These are phyloP conservation scores for Mastomys coucha DNA, from an alignment of 2,113 vertebrate species.

Conservation along the genomic window DNA sequence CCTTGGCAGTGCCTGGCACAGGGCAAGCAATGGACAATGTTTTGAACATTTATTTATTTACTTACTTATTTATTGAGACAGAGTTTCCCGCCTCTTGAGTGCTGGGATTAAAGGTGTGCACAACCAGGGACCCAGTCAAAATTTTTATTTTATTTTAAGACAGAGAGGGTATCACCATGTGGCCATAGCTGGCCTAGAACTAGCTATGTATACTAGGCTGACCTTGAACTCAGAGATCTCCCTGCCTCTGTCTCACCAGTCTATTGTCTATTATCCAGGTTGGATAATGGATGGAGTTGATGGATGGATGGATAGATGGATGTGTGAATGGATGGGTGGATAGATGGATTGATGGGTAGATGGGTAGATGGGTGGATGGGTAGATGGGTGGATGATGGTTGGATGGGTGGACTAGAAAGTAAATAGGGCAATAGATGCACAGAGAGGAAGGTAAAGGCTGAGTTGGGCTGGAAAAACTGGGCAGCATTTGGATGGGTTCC, in stretches of 20 bases:
- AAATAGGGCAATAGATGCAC: background rate
- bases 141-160: background rate
- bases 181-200: background rate
- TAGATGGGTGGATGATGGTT: too few relatives aligned
- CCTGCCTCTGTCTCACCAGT: background rate
- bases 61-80: background rate
- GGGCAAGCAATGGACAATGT: background rate
- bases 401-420: background rate
- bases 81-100: background rate
- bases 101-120: background rate
- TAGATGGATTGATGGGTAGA: too few relatives aligned
- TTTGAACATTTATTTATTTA: background rate
- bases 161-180: background rate
- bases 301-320: too few relatives aligned
- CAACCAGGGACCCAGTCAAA: background rate
- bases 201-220: background rate
- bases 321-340: too few relatives aligned
- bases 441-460: background rate
- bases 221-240: background rate
- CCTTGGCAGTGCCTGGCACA: background rate
- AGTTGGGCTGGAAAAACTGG: background rate
- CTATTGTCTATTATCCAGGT: background rate
- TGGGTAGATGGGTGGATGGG: too few relatives aligned
- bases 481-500: background rate
- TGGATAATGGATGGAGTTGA: background rate